Percentiles rank a stretch among this genome's conserved stretches.
Conservation (phyloP, 2,113 vertebrate genomes). For the Tympanuchus pallidicinctus region DNA sequence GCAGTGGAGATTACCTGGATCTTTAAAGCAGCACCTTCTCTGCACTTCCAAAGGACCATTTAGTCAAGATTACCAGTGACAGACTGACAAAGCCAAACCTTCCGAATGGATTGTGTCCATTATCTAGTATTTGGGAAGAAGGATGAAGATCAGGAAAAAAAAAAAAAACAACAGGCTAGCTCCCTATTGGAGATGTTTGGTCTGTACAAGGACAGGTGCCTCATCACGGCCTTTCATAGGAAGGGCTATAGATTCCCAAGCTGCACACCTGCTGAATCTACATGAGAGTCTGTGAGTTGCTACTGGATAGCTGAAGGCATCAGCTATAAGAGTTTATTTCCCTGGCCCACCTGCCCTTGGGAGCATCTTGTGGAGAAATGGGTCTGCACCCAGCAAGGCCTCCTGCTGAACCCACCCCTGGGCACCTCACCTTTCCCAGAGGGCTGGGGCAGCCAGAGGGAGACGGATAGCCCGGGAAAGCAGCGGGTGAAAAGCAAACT, state of each 20-base stretch:
- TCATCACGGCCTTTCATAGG: neutral
- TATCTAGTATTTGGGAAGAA: neutral
- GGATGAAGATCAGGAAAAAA: neutral
- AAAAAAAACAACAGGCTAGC: neutral
- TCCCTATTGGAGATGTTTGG: neutral
- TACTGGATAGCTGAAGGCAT: neutral
- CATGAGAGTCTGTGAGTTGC: neutral
- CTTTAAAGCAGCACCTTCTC: neutral
- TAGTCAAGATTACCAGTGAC: neutral
- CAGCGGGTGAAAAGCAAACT: slow-evolving; percentile 56
- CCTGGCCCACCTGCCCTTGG: neutral
- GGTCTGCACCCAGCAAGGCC: neutral
- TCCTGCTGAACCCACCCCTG: neutral
- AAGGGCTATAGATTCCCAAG: neutral
- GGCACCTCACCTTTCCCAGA: neutral
- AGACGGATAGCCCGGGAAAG: neutral
- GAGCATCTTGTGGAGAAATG: neutral
- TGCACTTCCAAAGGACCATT: neutral
- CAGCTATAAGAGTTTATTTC: neutral
- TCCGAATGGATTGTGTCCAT: neutral
- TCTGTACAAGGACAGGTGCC: neutral
- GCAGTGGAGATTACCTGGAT: neutral
- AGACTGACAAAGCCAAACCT: neutral
- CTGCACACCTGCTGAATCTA: neutral
- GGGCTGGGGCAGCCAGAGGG: neutral